Conservation (phyloP, 2,113 vertebrate species). For the Cichladusa arquata region DNA sequence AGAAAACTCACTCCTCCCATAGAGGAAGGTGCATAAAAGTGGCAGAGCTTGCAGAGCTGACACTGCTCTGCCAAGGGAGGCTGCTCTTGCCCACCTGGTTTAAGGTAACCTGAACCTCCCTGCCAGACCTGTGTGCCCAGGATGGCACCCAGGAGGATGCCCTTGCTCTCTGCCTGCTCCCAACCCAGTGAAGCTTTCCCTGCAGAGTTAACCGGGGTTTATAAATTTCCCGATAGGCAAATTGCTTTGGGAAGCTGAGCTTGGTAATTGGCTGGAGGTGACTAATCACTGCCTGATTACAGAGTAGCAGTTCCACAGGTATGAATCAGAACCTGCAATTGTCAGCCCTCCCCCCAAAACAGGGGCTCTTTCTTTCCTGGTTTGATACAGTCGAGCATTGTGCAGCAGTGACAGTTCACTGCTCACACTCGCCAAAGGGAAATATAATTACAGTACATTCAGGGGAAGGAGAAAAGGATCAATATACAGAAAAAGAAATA, state of each 20-base stretch:
- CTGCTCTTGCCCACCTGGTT: background rate
- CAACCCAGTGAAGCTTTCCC: background rate
- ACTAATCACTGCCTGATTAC: slow-evolving; percentile 51
- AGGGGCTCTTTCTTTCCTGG: background rate
- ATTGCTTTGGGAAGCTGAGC: slow-evolving; percentile 16
- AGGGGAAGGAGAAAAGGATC: slow-evolving; percentile 20
- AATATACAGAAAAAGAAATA: slow-evolving; percentile 54
- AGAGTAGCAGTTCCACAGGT: slow-evolving; percentile 48
- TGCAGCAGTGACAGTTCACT: background rate
- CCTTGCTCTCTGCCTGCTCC: background rate
- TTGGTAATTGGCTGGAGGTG: slow-evolving; percentile 21
- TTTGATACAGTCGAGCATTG: background rate
- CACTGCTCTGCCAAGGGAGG: background rate
- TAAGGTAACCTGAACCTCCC: background rate
- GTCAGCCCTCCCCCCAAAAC: slow-evolving; percentile 26
- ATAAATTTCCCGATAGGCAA: background rate
- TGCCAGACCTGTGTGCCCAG: background rate
- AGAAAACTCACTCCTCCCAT: fast-evolving
- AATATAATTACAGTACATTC: background rate
- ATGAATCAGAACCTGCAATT: slow-evolving; percentile 61
- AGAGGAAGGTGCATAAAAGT: too few relatives aligned
- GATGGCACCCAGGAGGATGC: fast-evolving
- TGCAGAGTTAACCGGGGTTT: background rate
- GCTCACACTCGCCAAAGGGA: background rate
- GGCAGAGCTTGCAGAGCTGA: background rate